Evolutionary conservation across 2,797 vertebrate species (phyloP).

Genomic region (Esox lucius): DNA sequence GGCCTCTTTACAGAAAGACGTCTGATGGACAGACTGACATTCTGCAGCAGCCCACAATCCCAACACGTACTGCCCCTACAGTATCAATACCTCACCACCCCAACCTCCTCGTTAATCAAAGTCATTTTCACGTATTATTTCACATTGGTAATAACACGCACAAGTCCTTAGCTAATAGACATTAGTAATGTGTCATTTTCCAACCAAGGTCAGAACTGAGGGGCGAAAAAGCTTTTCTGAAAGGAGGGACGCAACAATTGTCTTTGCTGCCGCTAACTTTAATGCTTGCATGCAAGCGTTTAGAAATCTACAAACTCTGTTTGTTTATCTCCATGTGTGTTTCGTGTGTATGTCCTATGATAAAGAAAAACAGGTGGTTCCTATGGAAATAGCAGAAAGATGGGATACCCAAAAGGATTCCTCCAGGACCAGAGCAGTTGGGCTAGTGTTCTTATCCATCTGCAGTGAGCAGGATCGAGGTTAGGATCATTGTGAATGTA

Average conservation of each 20-base stretch:
- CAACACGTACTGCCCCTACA: not conserved
- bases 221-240: not conserved
- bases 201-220: not conserved
- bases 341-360: not conserved
- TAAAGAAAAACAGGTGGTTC: not conserved
- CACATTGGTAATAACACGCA: not conserved
- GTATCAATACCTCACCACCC: not conserved
- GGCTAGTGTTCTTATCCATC: not conserved
- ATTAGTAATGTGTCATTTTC: not conserved
- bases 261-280: not conserved
- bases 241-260: not conserved
- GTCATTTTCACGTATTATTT: not conserved
- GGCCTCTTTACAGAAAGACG: slow-evolving; percentile 3
- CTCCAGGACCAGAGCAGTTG: not conserved
- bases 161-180: not conserved
- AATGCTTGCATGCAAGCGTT: not conserved
- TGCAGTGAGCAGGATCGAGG: slow-evolving; percentile 1
- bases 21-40: slow-evolving; percentile 4
- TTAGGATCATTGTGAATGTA: slow-evolving; percentile 2
- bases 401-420: not conserved
- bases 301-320: not conserved
- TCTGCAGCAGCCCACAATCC: slow-evolving; percentile 6
- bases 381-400: not conserved
- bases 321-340: not conserved
- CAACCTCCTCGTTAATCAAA: not conserved